Conservation (phyloP, 2,888 invertebrate species). For the Catonia carolina region DNA sequence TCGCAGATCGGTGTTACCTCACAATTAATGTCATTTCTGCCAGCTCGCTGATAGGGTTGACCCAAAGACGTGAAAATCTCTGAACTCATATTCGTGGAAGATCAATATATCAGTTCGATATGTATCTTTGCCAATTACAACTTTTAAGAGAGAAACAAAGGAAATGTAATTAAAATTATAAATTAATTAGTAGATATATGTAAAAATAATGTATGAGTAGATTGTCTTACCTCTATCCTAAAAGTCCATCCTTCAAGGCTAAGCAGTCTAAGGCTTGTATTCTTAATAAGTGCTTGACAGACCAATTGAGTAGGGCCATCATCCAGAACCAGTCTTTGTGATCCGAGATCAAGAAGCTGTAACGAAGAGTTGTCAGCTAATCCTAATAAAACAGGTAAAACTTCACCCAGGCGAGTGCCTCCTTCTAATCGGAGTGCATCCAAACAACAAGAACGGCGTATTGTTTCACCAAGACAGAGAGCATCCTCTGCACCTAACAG, state of each 20-base stretch:
- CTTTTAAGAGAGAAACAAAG: too few species aligned
- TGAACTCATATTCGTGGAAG: too few species aligned
- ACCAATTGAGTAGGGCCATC: conserved; percentile 47
- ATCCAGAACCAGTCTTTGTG: conserved; percentile 48
- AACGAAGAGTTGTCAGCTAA: conserved; percentile 49
- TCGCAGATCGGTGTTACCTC: too few species aligned
- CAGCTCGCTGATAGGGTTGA: too few species aligned
- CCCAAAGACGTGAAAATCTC: too few species aligned
- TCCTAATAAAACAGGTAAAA: conserved; percentile 49
- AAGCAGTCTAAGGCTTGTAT: conserved; percentile 46
- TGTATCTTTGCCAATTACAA: too few species aligned
- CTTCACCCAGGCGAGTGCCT: conserved; percentile 48
- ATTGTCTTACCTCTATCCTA: conserved; percentile 46
- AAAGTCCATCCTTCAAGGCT: conserved; percentile 53
- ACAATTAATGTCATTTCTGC: too few species aligned
- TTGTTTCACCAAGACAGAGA: conserved; percentile 50
- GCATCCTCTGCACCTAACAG: conserved; percentile 50
- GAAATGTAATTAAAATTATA: too few species aligned
- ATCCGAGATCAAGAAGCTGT: conserved; percentile 50
- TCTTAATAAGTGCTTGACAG: conserved; percentile 46
- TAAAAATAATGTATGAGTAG: too few species aligned
- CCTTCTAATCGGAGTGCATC: conserved; percentile 51
- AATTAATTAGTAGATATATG: too few species aligned
- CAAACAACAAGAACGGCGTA: conserved; percentile 47
- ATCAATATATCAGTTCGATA: too few species aligned